Base-by-base conservation (phyloP, 2,888 invertebrate species). In the Polydrusus tereticollis region DNA sequence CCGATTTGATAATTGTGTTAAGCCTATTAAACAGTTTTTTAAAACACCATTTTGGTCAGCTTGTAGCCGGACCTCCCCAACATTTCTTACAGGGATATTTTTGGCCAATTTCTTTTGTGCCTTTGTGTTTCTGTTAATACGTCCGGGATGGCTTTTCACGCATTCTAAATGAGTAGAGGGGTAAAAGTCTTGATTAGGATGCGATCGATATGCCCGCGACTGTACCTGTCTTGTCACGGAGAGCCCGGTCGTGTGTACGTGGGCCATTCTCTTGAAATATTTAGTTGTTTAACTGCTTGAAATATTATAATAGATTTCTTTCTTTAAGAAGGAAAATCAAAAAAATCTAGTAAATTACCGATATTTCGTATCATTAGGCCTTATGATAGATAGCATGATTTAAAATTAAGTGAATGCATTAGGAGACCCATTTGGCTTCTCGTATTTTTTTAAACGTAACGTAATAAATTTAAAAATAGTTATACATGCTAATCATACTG, bases 161-260 rank as follows among this genome's bases (percentile, higher is more conserved):
- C 81, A 82, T 82, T 83, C 79, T 79, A 81, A 82, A 82, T 83
- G 81, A 83, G 81, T 79, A 79, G 81, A 75, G 82, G 81, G 81
- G 82, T 77, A 80, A 82, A 83, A 82, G 82, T 52, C 62, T 68
- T 68, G 68, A 68, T 68, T 68, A 68, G 68, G 60, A 50, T 60
- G 68, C 68, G 68, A 68, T 68, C 68, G 68, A 68, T 68, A 68
- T 62, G 47, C 43, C 50, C 41, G 66, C 66, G 60, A 66, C 59
- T 71, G 50, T 83, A 84, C 83, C 84, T 83, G 83, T 83, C 83
- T 83, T 84, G 83, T 83, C 83, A 82, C 81, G 79, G 78, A 76
- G 69, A 74, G 75, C 76, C 78, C 75, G 76, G 60, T 66, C 72
- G 26, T 52, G 21, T 67, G 62, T 69, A 65, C 69, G 50, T 76